Conservation (phyloP, 1,140 invertebrate species). For the Arion vulgaris region DNA sequence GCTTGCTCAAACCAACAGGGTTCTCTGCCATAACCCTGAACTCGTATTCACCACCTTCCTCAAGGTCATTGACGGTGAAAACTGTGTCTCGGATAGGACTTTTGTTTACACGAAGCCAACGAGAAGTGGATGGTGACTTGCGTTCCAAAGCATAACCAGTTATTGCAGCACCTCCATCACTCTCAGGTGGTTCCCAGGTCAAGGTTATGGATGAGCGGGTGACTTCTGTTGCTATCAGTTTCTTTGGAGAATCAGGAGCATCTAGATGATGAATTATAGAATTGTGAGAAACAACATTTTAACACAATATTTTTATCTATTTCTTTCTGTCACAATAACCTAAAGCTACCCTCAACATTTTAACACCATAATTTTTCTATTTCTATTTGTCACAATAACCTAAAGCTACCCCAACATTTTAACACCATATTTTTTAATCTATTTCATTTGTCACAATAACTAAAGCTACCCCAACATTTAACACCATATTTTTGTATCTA, state of each 20-base stretch:
- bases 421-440: too few relatives aligned
- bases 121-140: constrained; percentile 80
- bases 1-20: constrained; percentile 91
- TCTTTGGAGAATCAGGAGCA: constrained; percentile 73
- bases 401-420: too few relatives aligned
- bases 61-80: constrained; percentile 91
- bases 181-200: constrained; percentile 96
- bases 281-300: not conserved
- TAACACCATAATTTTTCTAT: too few relatives aligned
- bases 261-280: constrained; percentile 53
- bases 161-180: constrained; percentile 97
- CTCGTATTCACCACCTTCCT: constrained; percentile 95
- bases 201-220: constrained; percentile 91
- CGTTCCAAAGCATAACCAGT: constrained; percentile 95
- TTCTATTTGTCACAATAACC: too few relatives aligned
- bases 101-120: constrained; percentile 66
- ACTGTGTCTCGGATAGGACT: constrained; percentile 78
- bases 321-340: too few relatives aligned
- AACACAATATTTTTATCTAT: too few relatives aligned
- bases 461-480: too few relatives aligned
- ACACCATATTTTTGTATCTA: too few relatives aligned
- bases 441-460: too few relatives aligned
- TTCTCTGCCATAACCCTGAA: constrained; percentile 97
- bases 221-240: constrained; percentile 88
- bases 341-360: too few relatives aligned